Percentiles rank a stretch among this genome's conserved stretches.
Conservation (phyloP, 2,797 vertebrate genomes). For the Sylvia borin region DNA sequence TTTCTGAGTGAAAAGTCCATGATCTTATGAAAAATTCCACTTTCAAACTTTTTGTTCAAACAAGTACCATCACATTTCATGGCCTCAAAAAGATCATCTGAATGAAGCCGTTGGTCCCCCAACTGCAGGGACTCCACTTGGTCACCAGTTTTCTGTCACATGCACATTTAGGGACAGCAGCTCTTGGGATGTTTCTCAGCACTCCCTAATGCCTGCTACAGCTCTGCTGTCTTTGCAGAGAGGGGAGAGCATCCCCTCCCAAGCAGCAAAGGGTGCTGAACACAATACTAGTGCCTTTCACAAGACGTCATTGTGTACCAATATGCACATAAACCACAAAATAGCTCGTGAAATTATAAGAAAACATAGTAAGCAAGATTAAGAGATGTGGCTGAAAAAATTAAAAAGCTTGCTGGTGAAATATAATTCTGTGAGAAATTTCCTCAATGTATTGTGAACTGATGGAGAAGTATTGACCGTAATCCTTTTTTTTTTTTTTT, state of each 20-base stretch:
- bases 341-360: not conserved
- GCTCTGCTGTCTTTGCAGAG: not conserved
- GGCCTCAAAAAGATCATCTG: not conserved
- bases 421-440: not conserved
- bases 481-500: not conserved
- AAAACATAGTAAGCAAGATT: not conserved
- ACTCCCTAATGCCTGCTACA: not conserved
- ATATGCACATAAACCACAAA: not conserved
- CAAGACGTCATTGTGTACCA: not conserved
- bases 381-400: not conserved
- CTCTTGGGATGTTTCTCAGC: not conserved
- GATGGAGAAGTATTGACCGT: not conserved
- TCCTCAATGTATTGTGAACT: not conserved
- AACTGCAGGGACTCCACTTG: not conserved
- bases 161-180: not conserved
- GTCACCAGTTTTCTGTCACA: not conserved
- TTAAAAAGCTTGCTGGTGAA: not conserved
- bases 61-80: not conserved
- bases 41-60: not conserved
- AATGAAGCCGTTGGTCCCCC: rapidly evolving
- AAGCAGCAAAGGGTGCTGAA: conserved; percentile 4
- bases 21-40: not conserved
- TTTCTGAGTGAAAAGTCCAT: not conserved
- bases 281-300: conserved; percentile 10
- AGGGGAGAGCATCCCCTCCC: not conserved